Evolutionary conservation across 1,140 invertebrate genomes (phyloP), one percentile per base, ranked within the genome.

Genomic region (Amyelois transitella): DNA sequence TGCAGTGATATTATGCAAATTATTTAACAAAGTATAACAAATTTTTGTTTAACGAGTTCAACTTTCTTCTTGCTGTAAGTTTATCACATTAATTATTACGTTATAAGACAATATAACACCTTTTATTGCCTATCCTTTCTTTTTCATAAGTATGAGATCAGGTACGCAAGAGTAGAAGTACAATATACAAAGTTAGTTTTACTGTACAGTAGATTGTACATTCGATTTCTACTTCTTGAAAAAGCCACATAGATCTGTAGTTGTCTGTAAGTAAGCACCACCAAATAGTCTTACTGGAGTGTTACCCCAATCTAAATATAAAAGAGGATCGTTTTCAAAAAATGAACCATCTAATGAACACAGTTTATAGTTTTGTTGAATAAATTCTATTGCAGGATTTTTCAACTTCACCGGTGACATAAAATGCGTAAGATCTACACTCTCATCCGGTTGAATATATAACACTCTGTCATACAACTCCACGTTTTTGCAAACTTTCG

Each of bases 281-380:
- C 91, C 91, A 69, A 91, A 92, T 0, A 91, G 70, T 25, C 78
- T 71, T 0, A 91, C 89, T 0, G 91, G 90, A 10, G 90, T 91
- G 60, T 83, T 88, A 14, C 77, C 88, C 91, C 91, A 92, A 18
- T 90, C 88, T 22, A 91, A 89, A n/a, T 88, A 77, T n/a, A 85
- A 45, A 43, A 78, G 65, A n/a, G 51, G 44, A 59, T 66, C 69
- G 7, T 72, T 64, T 47, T 75, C 60, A 18, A 79, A 59, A 1
- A 43, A 14, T 2, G 76, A 78, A 24, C 76, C 75, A 21, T 70
- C 55, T 24, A 79, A 51, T 12, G 79, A 78, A 66, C 84, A 87
- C 61, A 66, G 75, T 53, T 77, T 86, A 53, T 87, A 86, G 58
- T 80, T 85, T 62, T 76, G 68, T 32, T 69, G 55, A 25, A 87